Conservation (phyloP, 2,888 invertebrate species). For the Macaria notata region DNA sequence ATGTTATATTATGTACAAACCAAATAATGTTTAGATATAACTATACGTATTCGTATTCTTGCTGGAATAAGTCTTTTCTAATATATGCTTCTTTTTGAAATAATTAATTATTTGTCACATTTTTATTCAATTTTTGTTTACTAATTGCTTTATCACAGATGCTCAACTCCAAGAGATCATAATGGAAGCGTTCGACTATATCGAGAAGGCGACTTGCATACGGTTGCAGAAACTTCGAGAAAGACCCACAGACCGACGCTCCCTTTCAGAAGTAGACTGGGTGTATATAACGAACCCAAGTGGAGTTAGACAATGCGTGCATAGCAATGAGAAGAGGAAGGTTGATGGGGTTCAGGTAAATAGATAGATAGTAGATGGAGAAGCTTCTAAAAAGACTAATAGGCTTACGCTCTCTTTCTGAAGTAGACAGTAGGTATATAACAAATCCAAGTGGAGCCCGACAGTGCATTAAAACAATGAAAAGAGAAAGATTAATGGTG, state of each 20-base stretch:
- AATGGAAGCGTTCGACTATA: slow-evolving; percentile 62
- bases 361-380: neutral
- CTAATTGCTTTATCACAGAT: slow-evolving; percentile 42
- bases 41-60: too few species aligned
- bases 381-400: neutral
- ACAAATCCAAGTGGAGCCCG: too few species aligned
- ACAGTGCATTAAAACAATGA: too few species aligned
- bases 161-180: slow-evolving; percentile 53
- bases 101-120: too few species aligned
- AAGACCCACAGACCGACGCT: slow-evolving; percentile 57
- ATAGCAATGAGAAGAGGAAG: slow-evolving; percentile 61
- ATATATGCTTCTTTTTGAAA: too few species aligned
- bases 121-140: too few species aligned
- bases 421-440: too few species aligned
- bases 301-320: slow-evolving; percentile 69
- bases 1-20: too few species aligned
- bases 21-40: too few species aligned
- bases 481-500: too few species aligned
- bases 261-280: slow-evolving; percentile 60
- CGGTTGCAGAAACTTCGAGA: slow-evolving; percentile 65
- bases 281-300: slow-evolving; percentile 69
- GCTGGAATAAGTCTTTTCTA: too few species aligned
- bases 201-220: slow-evolving; percentile 68
- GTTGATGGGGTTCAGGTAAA: slow-evolving; percentile 67
- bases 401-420: neutral